Base-by-base conservation (phyloP, 2,888 invertebrate species). In the Atrina japonica region DNA sequence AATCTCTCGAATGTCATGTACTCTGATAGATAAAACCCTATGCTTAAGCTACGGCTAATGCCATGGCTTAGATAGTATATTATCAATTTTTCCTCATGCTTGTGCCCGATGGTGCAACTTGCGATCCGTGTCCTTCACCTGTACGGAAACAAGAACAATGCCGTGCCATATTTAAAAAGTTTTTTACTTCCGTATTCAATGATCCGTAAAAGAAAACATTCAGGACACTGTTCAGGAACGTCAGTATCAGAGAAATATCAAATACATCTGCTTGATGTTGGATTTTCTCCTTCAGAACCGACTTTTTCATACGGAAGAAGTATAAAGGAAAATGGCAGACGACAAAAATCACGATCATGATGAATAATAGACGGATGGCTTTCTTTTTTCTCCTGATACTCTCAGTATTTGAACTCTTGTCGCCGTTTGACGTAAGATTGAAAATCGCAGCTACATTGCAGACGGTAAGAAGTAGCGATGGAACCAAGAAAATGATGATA, bases 131-230 rank as follows among this genome's bases (percentile, higher is more conserved):
- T 1, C 25, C 25, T 0, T 11, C 0, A 35, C 11, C 35, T 11
- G 5, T 5, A 11, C 11, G 11, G 27, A n/a, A 45, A n/a, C 59
- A 43, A 9, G 23, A 41, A 16, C 25, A 25, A 16, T 27, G 9
- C 47, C n/a, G 27, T 9, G n/a, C 11, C 1, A 21, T 60, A 60
- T 43, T 29, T 5, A 27, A 35, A n/a, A 58, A 11, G 0, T 21
- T 6, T n/a, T 69, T 69, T 9, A 63, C 30, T n/a, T 63, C 63
- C 14, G 55, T 41, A 35, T 56, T 69, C 27, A 69, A 30, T n/a
- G 63, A 56, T n/a, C 63, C 61, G n/a, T 69, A 69, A 29, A 69
- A 69, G 27, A 69, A 63, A 25, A 69, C 61, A 56, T 69, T 63
- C 35, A 63, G 23, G 18, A 49, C 47, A 56, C 63, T 69, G 30